These are phyloP conservation scores for Stenopsyche tienmushanensis DNA, from an alignment of 1,140 invertebrate species.

Conservation along the genomic window DNA sequence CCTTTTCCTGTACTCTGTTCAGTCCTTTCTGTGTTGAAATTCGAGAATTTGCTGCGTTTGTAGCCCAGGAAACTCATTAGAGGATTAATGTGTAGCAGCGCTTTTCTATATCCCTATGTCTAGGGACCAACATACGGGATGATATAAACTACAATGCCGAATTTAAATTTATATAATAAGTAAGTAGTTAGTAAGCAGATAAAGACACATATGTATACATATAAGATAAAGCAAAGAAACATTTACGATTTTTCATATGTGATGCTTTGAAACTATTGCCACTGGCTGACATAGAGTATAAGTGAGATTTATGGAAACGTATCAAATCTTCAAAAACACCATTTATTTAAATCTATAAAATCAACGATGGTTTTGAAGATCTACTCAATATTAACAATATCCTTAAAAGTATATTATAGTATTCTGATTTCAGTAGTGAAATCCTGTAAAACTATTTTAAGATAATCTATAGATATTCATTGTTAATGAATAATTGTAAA, in stretches of 20 bases:
- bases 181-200: not conserved
- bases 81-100: not conserved
- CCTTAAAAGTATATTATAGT: not conserved
- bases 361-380: conserved; percentile 1
- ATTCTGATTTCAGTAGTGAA: not conserved
- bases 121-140: not conserved
- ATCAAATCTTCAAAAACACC: not conserved
- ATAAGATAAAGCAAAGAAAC: not conserved
- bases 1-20: not conserved
- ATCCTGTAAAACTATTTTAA: not conserved
- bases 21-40: not conserved
- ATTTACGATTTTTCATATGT: not conserved
- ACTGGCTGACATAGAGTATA: not conserved
- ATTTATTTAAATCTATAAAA: not conserved
- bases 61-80: not conserved
- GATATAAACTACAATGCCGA: not conserved
- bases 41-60: conserved; percentile 8
- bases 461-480: not conserved
- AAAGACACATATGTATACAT: too few species aligned
- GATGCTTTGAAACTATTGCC: not conserved
- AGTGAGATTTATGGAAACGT: not conserved
- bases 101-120: not conserved
- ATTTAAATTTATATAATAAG: not conserved
- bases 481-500: not conserved
- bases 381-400: not conserved